These are phyloP conservation scores for Drosophila suzukii DNA, from an alignment of 1,140 invertebrate genomes.

Conservation along the genomic window DNA sequence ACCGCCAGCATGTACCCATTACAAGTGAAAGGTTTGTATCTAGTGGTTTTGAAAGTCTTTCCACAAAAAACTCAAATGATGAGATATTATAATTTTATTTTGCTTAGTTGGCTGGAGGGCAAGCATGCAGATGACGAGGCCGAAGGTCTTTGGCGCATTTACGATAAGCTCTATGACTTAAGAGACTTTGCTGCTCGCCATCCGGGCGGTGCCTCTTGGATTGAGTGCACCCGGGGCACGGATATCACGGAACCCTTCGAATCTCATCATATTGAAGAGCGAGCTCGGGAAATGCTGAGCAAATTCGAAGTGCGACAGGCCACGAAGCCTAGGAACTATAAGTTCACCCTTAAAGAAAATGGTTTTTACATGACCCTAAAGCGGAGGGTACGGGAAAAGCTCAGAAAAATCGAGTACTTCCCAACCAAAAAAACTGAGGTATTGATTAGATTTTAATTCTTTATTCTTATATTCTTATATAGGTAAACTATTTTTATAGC, in stretches of 20 bases:
- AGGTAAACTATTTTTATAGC: no score
- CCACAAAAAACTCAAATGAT: not conserved
- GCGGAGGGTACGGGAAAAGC: conserved; percentile 85
- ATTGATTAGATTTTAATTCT: not conserved
- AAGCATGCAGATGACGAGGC: conserved; percentile 90
- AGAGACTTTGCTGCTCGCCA: conserved; percentile 88
- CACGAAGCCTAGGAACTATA: conserved; percentile 86
- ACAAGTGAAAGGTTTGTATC: conserved; percentile 52
- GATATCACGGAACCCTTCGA: conserved; percentile 92
- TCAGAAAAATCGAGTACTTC: conserved; percentile 83
- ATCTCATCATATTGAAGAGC: conserved; percentile 86
- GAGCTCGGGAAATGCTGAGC: conserved; percentile 85
- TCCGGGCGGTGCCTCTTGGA: conserved; percentile 92
- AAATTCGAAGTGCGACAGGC: conserved; percentile 88
- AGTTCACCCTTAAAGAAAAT: conserved; percentile 88
- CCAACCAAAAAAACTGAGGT: conserved; percentile 64
- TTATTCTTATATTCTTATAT: no score
- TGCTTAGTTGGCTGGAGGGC: conserved; percentile 86
- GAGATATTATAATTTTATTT: not conserved
- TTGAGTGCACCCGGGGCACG: conserved; percentile 89
- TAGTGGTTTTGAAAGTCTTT: not conserved
- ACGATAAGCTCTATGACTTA: conserved; percentile 91
- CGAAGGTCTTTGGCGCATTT: conserved; percentile 91
- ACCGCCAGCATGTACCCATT: conserved; percentile 31
- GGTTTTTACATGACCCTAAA: conserved; percentile 90